Evolutionary conservation across 2,113 vertebrate genomes (phyloP), one percentile per base, ranked within the genome.

Genomic region (Parus major): DNA sequence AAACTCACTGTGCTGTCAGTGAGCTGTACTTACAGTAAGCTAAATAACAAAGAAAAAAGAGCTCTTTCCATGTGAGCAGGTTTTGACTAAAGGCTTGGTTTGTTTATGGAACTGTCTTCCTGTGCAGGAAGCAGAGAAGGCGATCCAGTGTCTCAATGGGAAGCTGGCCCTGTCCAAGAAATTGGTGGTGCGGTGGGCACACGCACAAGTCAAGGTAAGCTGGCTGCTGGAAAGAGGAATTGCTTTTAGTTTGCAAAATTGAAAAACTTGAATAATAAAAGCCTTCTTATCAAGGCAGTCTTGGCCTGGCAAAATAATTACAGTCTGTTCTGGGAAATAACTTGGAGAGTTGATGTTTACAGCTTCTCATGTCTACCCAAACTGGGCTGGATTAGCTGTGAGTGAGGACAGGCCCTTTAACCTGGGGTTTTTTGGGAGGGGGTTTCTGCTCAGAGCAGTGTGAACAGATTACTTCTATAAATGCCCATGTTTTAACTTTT

Each of bases 151-250:
- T 97, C 98, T 99, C 94, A 99, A 99, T 93, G 99, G 99, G 87
- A 99, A 99, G 91, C 97, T 99, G 95, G 99, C 99, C 35, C 97
- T 99, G 91, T 99, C 99, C n/a, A 99, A 99, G 98, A 99, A 99
- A 76, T 69, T 99, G 95, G 99, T 99, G 61, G 99, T 99, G 76
- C 98, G 99, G 35, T 99, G 99, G 99, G 99, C 99, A 18, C 99
- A 99, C 2, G 99, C 99, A 61, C 99, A 99, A 96, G 99, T 99
- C 92, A 99, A 99, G 99, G 99, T 99, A 93, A 97, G 98, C 97
- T 39, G 9, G 0, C 11, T 5, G 29, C 16, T 24, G 33, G 9
- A 2, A 19, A 4, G 2, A 5, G 5, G 12, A 13, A 4, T 10
- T 12, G 56, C 65, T 44, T 36, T 42, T 3, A 2, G 10, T 33